Percentiles rank a stretch among this genome's conserved stretches.
Conservation (phyloP, 2,113 vertebrate genomes). For the Etheostoma spectabile region DNA sequence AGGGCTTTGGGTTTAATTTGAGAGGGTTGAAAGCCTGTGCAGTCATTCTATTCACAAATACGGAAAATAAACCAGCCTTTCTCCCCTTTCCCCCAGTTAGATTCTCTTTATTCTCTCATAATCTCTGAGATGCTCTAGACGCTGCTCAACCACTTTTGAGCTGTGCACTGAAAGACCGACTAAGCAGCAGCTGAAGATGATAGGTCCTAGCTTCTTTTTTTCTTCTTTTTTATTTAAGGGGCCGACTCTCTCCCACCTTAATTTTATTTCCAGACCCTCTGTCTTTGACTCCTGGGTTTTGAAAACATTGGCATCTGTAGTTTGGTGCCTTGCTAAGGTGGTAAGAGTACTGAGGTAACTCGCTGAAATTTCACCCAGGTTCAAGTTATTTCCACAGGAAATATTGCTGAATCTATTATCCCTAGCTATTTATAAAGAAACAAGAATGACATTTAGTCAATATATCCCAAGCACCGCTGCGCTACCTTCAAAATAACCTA, state of each 20-base stretch:
- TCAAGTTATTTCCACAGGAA: slow-evolving; percentile 99
- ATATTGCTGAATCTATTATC: slow-evolving; percentile 88
- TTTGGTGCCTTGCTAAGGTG: slow-evolving; percentile 87
- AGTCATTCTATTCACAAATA: slow-evolving; percentile 30
- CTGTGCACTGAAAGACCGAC: slow-evolving; percentile 79
- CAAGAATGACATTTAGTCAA: slow-evolving; percentile 90
- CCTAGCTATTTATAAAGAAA: slow-evolving; percentile 91
- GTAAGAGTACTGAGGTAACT: slow-evolving; percentile 96
- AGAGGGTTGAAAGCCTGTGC: slow-evolving; percentile 17
- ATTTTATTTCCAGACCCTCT: slow-evolving; percentile 62
- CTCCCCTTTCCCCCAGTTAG: neutral
- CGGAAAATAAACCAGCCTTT: slow-evolving; percentile 46
- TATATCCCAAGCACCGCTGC: slow-evolving; percentile 85
- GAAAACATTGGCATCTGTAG: slow-evolving; percentile 68
- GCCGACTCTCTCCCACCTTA: slow-evolving; percentile 83
- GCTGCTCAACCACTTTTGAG: slow-evolving; percentile 44
- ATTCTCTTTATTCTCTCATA: slow-evolving; percentile 13
- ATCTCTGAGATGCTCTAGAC: slow-evolving; percentile 36
- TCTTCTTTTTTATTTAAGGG: slow-evolving; percentile 81
- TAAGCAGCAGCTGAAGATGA: slow-evolving; percentile 82
- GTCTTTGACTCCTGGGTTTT: slow-evolving; percentile 67
- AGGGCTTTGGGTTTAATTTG: slow-evolving; percentile 37
- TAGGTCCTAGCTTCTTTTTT: slow-evolving; percentile 82
- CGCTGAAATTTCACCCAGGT: slow-evolving; percentile 93
- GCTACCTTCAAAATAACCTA: slow-evolving; percentile 51